These are phyloP conservation scores for Aldabrachelys gigantea DNA, from an alignment of 2,113 vertebrate genomes.

Conservation along the genomic window DNA sequence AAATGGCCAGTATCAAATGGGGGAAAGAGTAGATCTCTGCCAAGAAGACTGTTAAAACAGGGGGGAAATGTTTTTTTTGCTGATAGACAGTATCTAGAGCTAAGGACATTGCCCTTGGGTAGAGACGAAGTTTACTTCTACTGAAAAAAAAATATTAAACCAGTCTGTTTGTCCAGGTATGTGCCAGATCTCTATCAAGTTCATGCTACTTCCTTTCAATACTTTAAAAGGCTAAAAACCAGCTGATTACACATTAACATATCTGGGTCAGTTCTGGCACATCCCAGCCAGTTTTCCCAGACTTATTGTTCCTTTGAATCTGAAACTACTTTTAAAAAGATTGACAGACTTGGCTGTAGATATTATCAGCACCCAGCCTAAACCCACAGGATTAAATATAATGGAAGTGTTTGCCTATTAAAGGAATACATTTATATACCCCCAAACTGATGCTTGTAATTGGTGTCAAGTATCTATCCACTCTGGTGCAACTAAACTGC, in stretches of 20 bases:
- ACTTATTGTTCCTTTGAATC: background rate
- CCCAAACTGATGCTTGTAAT: background rate
- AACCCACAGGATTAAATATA: background rate
- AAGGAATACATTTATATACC: background rate
- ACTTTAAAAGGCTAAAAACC: background rate
- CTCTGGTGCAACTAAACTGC: rapidly evolving
- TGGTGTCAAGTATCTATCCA: rapidly evolving
- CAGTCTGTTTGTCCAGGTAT: background rate
- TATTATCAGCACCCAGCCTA: background rate
- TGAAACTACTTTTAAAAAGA: background rate
- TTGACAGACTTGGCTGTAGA: background rate
- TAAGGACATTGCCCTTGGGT: background rate
- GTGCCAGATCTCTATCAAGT: background rate
- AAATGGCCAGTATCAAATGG: background rate
- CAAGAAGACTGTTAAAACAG: background rate
- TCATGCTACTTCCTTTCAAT: background rate
- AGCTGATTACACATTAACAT: background rate
- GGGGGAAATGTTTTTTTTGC: background rate
- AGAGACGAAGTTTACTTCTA: background rate
- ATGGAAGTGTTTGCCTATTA: rapidly evolving
- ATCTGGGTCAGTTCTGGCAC: background rate
- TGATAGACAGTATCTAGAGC: background rate
- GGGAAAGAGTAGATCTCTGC: background rate
- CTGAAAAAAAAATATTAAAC: background rate
- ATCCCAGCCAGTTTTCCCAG: background rate